A percentile compares a stretch with the other conserved stretches of the same genome.
These are phyloP conservation scores for Lagodon rhomboides DNA, from an alignment of 2,797 vertebrate genomes.

Conservation along the genomic window DNA sequence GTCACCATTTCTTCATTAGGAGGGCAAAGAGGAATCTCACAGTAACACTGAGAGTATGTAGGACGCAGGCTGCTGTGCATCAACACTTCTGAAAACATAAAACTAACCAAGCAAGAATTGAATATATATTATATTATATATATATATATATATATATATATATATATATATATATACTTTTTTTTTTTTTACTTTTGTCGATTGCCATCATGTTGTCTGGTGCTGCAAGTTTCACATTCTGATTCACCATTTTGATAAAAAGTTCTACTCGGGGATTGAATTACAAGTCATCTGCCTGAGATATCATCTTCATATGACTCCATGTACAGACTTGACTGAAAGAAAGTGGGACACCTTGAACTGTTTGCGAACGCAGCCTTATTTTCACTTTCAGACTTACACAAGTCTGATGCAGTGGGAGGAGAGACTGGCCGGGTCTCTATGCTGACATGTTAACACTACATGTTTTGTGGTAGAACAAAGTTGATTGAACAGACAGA, in stretches of 20 bases:
- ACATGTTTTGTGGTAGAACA: neutral
- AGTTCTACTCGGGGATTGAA: neutral
- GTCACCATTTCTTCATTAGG: conserved; percentile 60
- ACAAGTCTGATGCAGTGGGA: neutral
- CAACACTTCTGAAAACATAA: neutral
- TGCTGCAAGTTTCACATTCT: neutral
- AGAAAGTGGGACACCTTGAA: neutral
- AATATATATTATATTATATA: no score
- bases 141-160: no score
- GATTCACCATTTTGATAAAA: neutral
- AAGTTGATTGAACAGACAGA: neutral
- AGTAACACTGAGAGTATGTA: conserved; percentile 50
- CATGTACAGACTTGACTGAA: neutral
- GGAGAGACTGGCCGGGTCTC: neutral
- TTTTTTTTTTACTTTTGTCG: neutral
- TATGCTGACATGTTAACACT: conserved; percentile 17
- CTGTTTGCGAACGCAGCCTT: neutral
- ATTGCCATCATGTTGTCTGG: neutral
- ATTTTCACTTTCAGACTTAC: conserved; percentile 14
- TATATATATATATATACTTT: no score
- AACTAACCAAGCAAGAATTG: neutral
- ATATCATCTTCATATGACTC: neutral
- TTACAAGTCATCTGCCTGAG: neutral
- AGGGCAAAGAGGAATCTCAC: conserved; percentile 73
- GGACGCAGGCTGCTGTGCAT: neutral